Base-by-base conservation (phyloP, 2,113 vertebrate genomes). In the Atherinomorus stipes region DNA sequence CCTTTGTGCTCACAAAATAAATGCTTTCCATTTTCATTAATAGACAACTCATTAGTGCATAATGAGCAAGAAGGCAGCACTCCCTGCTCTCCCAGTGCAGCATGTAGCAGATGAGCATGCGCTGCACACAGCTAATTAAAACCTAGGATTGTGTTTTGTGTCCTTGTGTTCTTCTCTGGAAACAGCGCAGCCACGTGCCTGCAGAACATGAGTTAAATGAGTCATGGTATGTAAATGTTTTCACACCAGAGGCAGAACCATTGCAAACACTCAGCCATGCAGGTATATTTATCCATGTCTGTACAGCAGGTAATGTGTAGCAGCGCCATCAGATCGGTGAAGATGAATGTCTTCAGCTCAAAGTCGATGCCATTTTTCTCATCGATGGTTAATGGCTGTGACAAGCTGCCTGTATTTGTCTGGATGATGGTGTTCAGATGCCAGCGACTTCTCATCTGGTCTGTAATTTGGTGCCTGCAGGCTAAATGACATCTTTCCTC, bases 11-110 rank as follows among this genome's bases (percentile, higher is more conserved):
- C 77, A 38, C 89, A 92, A 93, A 94, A 93, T 93, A 93, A 94
- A 93, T 93, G 93, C 92, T 93, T 93, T 94, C 91, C 91, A 89
- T 93, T 93, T 93, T 94, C 92, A 94, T 93, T 94, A 93, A 93
- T 93, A 93, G 93, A 93, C 92, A 93, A 93, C 89, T 94, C 94
- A 94, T 94, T 94, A 93, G 92, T 80, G 63, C 89, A 81, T 93
- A 94, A 93, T 92, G 91, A 93, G 93, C 82, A 87, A 74, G 85
- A 90, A 84, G 80, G 84, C 89, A 76, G 83, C 74, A 64, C 78
- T 86, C 80, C 81, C 74, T 37, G 26, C 84, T 78, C 83, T 87
- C 88, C 82, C 74, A 22, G 54, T 79, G 72, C 91, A 59, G 64
- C 38, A 72, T 51, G 77, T 45, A 66, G 86, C 82, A 74, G 79